These are phyloP conservation scores for Pterocles gutturalis DNA, from an alignment of 2,113 vertebrate genomes.

Conservation along the genomic window DNA sequence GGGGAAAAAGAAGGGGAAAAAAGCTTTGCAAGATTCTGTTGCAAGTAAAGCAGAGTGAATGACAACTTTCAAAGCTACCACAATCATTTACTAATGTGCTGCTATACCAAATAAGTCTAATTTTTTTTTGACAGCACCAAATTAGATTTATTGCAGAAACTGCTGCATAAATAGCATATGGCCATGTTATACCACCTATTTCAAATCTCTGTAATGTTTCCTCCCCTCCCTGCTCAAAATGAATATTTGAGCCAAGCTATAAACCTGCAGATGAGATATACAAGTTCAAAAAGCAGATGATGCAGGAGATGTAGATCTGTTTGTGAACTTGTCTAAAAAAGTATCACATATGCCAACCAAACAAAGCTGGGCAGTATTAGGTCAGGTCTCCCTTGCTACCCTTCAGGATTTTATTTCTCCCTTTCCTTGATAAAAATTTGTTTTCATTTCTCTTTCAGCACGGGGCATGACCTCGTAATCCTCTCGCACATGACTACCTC, in stretches of 20 bases:
- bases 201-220: constrained; percentile 76
- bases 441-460: constrained; percentile 12
- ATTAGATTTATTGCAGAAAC: constrained; percentile 86
- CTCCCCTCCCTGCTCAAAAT: constrained; percentile 70
- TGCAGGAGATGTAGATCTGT: constrained; percentile 37
- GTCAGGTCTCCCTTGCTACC: background rate
- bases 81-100: constrained; percentile 82
- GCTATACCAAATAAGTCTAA: constrained; percentile 83
- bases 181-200: constrained; percentile 83
- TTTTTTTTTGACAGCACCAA: constrained; percentile 83
- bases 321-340: constrained; percentile 8
- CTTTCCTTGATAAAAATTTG: background rate
- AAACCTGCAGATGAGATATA: constrained; percentile 62
- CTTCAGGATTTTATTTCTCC: background rate
- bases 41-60: constrained; percentile 73
- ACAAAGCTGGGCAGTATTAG: background rate
- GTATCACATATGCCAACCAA: background rate
- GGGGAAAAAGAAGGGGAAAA: background rate
- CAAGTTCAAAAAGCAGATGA: constrained; percentile 76
- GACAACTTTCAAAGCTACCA: constrained; percentile 81
- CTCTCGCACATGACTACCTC: constrained; percentile 3
- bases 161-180: constrained; percentile 86
- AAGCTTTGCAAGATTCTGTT: constrained; percentile 53
- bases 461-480: background rate
- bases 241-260: constrained; percentile 77